phyloP scores from a whole-genome alignment of 1,140 invertebrate genomes.

The Leptopilina boulardi region DNA sequence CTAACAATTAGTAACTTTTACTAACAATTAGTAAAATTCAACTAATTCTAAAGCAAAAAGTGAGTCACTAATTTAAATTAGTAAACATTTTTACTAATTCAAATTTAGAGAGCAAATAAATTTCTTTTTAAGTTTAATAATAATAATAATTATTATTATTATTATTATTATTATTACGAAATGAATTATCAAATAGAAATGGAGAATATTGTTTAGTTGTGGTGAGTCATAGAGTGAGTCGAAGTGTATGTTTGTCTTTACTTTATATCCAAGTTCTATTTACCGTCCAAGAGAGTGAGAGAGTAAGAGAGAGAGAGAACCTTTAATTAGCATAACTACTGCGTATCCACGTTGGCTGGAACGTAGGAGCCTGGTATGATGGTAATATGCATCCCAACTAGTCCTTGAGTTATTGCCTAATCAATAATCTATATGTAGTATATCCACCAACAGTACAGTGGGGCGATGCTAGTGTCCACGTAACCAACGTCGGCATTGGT shows the following conservation, averaged over 20 bases:
- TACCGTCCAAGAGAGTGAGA: neutral
- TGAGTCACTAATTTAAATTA: no score
- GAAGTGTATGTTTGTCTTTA: conserved; percentile 22
- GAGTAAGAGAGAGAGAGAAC: conserved; percentile 4
- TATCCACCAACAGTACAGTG: conserved; percentile 49
- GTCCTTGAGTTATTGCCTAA: conserved; percentile 61
- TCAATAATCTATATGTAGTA: conserved; percentile 64
- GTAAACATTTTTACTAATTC: no score
- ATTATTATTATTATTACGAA: neutral
- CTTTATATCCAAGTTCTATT: conserved; percentile 13
- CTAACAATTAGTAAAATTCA: no score
- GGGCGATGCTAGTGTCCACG: conserved; percentile 61
- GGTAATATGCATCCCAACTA: conserved; percentile 70
- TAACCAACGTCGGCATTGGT: conserved; percentile 48
- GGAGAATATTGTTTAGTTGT: neutral
- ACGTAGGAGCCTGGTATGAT: conserved; percentile 52
- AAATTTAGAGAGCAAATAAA: no score
- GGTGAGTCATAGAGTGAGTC: neutral
- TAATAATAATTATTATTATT: no score
- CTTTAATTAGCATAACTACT: conserved; percentile 70
- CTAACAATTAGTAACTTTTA: no score
- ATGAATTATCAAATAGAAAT: neutral
- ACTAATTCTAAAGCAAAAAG: no score
- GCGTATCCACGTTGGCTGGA: conserved; percentile 53
- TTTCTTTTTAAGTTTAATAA: no score